phyloP scores from a whole-genome alignment of 2,888 invertebrate genomes.

The Stenodera caucasica region DNA sequence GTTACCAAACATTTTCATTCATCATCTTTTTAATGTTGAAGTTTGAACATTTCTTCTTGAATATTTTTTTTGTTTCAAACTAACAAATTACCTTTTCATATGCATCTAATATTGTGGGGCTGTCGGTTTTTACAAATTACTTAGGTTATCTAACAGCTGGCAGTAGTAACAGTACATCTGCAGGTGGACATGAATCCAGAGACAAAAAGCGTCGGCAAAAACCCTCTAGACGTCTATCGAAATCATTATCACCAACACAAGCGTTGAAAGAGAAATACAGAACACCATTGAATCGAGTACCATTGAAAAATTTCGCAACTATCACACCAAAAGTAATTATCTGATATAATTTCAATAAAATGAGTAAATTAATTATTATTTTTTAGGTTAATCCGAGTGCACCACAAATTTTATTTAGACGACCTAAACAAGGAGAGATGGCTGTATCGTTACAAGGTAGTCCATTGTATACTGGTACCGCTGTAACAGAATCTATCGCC shows the following conservation, averaged over 20 bases:
- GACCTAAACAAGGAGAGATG: conserved; percentile 67
- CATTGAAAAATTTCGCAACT: conserved; percentile 35
- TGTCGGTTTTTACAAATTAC: conserved; percentile 17
- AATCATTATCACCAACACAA: conserved; percentile 37
- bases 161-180: conserved; percentile 34
- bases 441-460: conserved; percentile 70
- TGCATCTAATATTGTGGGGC: conserved; percentile 14
- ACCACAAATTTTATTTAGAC: conserved; percentile 63
- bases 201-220: conserved; percentile 16
- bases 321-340: conserved; percentile 48
- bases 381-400: conserved; percentile 61
- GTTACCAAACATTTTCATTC: not conserved
- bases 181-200: conserved; percentile 31
- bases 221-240: conserved; percentile 28
- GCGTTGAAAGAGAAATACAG: conserved; percentile 12
- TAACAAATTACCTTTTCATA: conserved; percentile 13
- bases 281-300: conserved; percentile 35
- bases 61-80: not conserved
- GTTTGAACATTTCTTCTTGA: not conserved
- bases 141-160: conserved; percentile 50
- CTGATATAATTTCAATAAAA: conserved; percentile 6
- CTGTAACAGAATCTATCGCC: conserved; percentile 59
- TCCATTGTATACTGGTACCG: conserved; percentile 62
- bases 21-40: not conserved
- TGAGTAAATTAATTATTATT: conserved; percentile 11